These are phyloP conservation scores for Lithophane leautieri DNA, from an alignment of 2,888 invertebrate species.

Conservation along the genomic window DNA sequence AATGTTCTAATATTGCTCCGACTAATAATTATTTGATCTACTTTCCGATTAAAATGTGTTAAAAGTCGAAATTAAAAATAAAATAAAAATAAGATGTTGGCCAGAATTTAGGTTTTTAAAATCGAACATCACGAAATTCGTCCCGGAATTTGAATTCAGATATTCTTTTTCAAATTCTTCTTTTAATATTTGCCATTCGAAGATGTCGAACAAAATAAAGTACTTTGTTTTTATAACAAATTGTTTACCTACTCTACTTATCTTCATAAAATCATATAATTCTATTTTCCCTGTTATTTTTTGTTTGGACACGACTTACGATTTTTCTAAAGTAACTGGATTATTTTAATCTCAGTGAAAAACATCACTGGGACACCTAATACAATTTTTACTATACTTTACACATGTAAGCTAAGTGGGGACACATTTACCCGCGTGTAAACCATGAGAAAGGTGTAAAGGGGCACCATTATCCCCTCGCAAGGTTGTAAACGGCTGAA, in stretches of 20 bases:
- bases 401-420: conserved; percentile 60
- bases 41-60: not conserved
- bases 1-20: conserved; percentile 1
- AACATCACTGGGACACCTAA: conserved; percentile 14
- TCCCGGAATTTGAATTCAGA: not conserved
- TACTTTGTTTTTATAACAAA: not conserved
- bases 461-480: conserved; percentile 62
- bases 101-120: not conserved
- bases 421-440: conserved; percentile 55
- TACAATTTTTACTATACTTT: conserved; percentile 52
- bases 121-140: conserved; percentile 2
- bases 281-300: not conserved
- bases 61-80: not conserved
- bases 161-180: not conserved
- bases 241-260: too few relatives aligned
- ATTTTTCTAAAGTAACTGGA: not conserved
- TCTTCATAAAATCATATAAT: not conserved
- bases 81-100: not conserved
- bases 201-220: not conserved
- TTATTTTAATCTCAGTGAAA: conserved; percentile 22
- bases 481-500: conserved; percentile 62
- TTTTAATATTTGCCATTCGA: not conserved
- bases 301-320: not conserved
- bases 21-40: not conserved
- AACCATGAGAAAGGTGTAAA: conserved; percentile 66